Evolutionary conservation across 2,113 vertebrate species (phyloP), one percentile per base, ranked within the genome.

Genomic region (Istiophorus platypterus): DNA sequence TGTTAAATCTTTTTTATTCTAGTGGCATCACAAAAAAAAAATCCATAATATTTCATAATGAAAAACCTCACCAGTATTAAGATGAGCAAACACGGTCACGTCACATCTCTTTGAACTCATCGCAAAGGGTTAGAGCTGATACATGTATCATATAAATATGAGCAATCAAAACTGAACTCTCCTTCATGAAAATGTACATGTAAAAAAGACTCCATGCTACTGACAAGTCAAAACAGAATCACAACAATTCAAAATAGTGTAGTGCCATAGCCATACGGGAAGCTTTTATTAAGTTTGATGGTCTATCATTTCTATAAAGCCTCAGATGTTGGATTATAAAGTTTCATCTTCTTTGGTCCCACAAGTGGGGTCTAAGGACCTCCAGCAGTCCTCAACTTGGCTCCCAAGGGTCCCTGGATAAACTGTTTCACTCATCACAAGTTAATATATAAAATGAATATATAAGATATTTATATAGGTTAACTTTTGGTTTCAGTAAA

Each of bases 11-110:
- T 54, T 69, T 39, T 65, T 37, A 78, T 63, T 51, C 0, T 17
- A 56, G 27, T 61, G n/a, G 51, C 51, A 79, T 81, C 85, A 83
- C 81, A 82, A 76, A 76, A 84, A 76, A 84, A 83, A 41, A 76
- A 74, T 37, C 54, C 10, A 62, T 69, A 72, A 58, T 29, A 18
- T 26, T 26, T 63, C 6, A 37, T 51, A 17, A 6, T 42, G 54
- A 51, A 57, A 17, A 61, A 26, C 27, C 39, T 10, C 31, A 49
- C 22, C 29, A 64, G n/a, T 47, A 24, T 41, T 12, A 77, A n/a
- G 17, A 68, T 45, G 18, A 84, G 24, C 73, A 70, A 71, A 78
- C 39, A 72, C 42, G 42, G 15, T 68, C 70, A 65, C 62, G 41
- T 78, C 72, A 84, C 24, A 7, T 64, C n/a, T 52, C 29, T 47